Conservation (phyloP, 2,113 vertebrate species). For the Entelurus aequoreus region DNA sequence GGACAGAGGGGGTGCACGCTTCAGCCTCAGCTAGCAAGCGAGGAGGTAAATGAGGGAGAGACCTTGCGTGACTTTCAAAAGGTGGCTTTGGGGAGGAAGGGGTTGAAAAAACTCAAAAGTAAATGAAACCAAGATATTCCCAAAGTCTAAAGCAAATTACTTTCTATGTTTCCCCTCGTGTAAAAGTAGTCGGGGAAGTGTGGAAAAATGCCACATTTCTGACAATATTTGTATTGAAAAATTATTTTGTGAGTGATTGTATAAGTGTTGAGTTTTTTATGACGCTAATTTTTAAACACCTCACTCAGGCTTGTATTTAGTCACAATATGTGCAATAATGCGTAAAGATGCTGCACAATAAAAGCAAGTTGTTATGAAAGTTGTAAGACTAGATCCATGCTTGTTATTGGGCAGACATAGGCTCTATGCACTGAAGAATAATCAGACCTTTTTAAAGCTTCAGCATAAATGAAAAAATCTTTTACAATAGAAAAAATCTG, state of each 20-base stretch:
- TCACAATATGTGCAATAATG: background rate
- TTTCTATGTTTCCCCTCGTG: constrained; percentile 1
- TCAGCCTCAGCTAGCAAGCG: constrained; percentile 10
- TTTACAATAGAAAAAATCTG: constrained; percentile 2
- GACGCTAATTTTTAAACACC: constrained; percentile 5
- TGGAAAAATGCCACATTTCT: constrained; percentile 3
- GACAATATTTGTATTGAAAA: constrained; percentile 24
- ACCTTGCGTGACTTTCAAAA: constrained; percentile 17
- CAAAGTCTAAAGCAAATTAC: constrained; percentile 4
- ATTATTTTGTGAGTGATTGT: constrained; percentile 6
- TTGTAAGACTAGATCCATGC: background rate
- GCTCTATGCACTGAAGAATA: background rate
- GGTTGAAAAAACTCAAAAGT: constrained; percentile 44
- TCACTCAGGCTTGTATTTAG: constrained; percentile 19
- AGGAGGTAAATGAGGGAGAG: constrained; percentile 14
- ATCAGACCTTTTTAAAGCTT: background rate
- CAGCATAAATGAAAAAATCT: background rate
- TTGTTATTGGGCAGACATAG: background rate
- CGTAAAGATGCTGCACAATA: background rate
- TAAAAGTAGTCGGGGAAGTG: constrained; percentile 6
- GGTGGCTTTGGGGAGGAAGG: constrained; percentile 27
- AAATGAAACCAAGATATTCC: constrained; percentile 27
- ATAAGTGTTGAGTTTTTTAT: constrained; percentile 17
- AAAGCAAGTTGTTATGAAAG: background rate
- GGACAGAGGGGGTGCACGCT: constrained; percentile 21